Evolutionary conservation across 2,888 invertebrate species (phyloP).

Genomic region (Erannis defoliaria): DNA sequence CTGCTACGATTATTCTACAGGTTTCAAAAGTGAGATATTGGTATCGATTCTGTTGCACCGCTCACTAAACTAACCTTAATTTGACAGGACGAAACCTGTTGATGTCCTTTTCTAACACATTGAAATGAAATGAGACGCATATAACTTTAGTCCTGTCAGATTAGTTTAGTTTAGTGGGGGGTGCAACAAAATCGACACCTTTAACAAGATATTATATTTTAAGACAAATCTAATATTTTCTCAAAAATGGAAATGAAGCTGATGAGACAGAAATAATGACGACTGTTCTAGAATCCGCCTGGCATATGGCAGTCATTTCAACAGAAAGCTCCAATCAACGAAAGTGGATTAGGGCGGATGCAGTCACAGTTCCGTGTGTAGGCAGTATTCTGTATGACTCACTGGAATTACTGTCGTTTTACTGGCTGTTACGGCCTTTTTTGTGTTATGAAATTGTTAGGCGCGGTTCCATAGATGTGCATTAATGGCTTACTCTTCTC

Average conservation of each 20-base stretch:
- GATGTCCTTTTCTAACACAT: too few relatives aligned
- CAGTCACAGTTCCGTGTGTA: slow-evolving; percentile 10
- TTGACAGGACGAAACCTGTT: too few relatives aligned
- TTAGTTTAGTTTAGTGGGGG: too few relatives aligned
- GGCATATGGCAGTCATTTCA: neutral
- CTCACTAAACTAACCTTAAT: too few relatives aligned
- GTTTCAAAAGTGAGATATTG: too few relatives aligned
- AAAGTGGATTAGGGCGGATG: slow-evolving; percentile 18
- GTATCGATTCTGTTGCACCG: too few relatives aligned
- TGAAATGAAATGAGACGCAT: too few relatives aligned
- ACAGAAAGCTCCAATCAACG: slow-evolving; percentile 24
- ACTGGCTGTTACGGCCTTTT: neutral
- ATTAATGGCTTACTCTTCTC: neutral
- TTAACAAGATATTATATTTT: too few relatives aligned
- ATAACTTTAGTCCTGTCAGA: too few relatives aligned
- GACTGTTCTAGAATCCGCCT: neutral
- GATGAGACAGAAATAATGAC: neutral
- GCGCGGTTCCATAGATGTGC: neutral
- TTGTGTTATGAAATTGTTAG: slow-evolving; percentile 8
- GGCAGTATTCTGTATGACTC: slow-evolving; percentile 2
- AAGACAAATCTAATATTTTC: too few relatives aligned
- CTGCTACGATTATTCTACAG: too few relatives aligned
- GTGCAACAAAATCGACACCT: too few relatives aligned
- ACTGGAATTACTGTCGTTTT: neutral
- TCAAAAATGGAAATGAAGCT: neutral